Conservation (phyloP, 2,113 vertebrate species). For the Tricholaema leucomelas region DNA sequence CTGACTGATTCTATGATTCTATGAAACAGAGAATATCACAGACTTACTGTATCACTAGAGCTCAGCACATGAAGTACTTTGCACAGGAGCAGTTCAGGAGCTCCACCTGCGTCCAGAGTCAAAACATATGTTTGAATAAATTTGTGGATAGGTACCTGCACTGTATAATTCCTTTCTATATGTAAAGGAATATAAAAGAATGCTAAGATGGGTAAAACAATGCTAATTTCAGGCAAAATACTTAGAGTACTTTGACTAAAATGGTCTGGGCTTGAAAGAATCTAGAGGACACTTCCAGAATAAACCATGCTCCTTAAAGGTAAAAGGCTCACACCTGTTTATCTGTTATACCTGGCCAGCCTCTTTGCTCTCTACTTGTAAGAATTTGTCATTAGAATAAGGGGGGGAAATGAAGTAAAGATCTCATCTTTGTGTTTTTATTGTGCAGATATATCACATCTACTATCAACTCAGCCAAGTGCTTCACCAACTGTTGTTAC, state of each 20-base stretch:
- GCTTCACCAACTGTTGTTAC: not conserved
- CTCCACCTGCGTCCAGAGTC: not conserved
- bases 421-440: not conserved
- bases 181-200: no score
- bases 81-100: not conserved
- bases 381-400: not conserved
- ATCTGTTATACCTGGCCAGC: not conserved
- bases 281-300: not conserved
- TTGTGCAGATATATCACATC: constrained; percentile 82
- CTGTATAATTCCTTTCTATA: not conserved
- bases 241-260: not conserved
- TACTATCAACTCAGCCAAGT: constrained; percentile 68
- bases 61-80: not conserved
- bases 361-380: not conserved
- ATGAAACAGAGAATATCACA: not conserved
- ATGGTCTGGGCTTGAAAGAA: not conserved
- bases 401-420: not conserved
- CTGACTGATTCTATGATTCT: no score
- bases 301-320: not conserved
- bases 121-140: not conserved
- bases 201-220: not conserved
- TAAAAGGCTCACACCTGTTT: not conserved
- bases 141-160: not conserved
- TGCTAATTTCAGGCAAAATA: not conserved
- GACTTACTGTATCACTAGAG: not conserved